Evolutionary conservation across 1,140 invertebrate genomes (phyloP), one percentile per base, ranked within the genome.

Genomic region (Ostrea edulis): DNA sequence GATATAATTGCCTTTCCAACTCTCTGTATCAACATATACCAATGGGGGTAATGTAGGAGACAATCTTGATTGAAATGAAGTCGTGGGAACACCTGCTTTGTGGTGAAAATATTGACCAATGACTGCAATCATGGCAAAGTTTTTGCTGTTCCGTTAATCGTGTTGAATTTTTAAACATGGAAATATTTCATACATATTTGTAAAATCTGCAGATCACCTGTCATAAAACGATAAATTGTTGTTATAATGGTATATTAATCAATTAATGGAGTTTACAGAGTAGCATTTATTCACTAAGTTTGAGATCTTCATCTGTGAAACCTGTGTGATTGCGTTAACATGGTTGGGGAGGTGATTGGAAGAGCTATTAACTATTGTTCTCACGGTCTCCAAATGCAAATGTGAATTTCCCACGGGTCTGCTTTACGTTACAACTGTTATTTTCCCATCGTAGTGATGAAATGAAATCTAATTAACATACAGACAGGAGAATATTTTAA

Each of bases 381-480:
- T 92, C 93, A 94, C 93, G 93, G 91, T 94, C 91, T 91, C 92
- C 91, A 90, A 90, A 92, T 92, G 93, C 92, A 92, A 93, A 92
- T 92, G 92, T 90, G 88, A 90, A 91, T 93, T 94, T 94, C 93
- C 93, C 93, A 94, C 93, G 93, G 92, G 92, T 92, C 91, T 90
- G 88, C 82, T 83, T 90, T 92, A 90, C 91, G 81, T 83, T 87
- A 87, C 86, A 87, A 87, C 86, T 82, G 83, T 58, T 83, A 71
- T 51, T 62, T 82, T 62, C 86, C 86, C 77, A 83, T 83, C 81
- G 86, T 87, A 87, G 86, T 83, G 52, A 83, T 54, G 68, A 77
- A 77, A 77, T 77, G 68, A 77, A 77, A 77, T 77, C 68, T 77
- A 77, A 77, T 77, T 77, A 77, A 77, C 68, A 77, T 77, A 77